A percentile compares a stretch with the other conserved stretches of the same genome.
phyloP scores from a whole-genome alignment of 2,113 vertebrate species.

The Hemiscyllium ocellatum region DNA sequence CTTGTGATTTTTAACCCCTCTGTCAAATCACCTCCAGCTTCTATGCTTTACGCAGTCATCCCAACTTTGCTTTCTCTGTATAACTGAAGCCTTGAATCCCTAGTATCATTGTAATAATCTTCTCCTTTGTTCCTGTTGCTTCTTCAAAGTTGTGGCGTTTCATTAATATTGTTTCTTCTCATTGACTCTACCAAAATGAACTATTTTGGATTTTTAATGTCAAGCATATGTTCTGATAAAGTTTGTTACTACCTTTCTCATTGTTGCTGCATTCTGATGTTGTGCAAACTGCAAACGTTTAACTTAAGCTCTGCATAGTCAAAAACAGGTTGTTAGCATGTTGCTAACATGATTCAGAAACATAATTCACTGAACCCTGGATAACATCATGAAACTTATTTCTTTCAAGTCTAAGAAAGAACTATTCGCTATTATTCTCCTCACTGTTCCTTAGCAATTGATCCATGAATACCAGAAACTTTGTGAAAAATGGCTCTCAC shows the following conservation, averaged over 20 bases:
- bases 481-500: not conserved
- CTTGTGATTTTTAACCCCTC: not conserved
- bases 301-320: not conserved
- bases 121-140: not conserved
- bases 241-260: not conserved
- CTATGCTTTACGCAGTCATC: not conserved
- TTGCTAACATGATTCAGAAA: not conserved
- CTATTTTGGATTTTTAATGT: not conserved
- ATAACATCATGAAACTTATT: not conserved
- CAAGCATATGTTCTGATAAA: not conserved
- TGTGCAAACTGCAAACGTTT: not conserved
- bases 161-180: not conserved
- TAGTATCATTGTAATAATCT: not conserved
- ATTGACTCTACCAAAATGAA: not conserved
- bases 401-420: not conserved
- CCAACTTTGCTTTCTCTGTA: not conserved
- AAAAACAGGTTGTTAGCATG: not conserved
- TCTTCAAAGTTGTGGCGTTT: not conserved
- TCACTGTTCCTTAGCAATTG: not conserved
- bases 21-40: not conserved
- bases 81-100: not conserved
- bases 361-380: not conserved
- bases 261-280: not conserved
- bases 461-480: not conserved
- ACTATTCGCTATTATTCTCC: not conserved